A percentile compares a stretch with the other conserved stretches of the same genome.
Conservation (phyloP, 1,140 invertebrate species). For the Ostrea denselamellosa region DNA sequence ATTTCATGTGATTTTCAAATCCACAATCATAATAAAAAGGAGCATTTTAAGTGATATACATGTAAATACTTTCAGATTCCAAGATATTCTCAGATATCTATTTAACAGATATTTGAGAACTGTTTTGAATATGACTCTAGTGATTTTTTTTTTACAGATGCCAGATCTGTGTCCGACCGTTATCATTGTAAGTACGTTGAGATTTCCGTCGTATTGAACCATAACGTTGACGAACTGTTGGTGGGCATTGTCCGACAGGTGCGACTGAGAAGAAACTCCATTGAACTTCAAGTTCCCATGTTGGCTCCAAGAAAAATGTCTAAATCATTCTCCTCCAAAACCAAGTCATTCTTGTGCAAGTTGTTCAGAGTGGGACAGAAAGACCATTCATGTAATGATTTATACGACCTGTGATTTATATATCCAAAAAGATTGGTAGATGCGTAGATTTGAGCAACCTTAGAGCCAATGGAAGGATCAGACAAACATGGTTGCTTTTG, state of each 20-base stretch:
- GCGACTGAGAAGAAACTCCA: slow-evolving; percentile 7
- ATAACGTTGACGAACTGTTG: slow-evolving; percentile 89
- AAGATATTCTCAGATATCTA: too few species aligned
- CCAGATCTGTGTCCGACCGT: slow-evolving; percentile 81
- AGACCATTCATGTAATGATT: not conserved
- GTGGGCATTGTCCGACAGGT: slow-evolving; percentile 84
- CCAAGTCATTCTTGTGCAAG: slow-evolving; percentile 30
- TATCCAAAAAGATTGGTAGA: not conserved
- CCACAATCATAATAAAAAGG: too few species aligned
- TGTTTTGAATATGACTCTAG: too few species aligned
- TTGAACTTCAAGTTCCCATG: not conserved
- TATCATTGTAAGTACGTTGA: slow-evolving; percentile 90
- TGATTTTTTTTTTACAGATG: slow-evolving; percentile 63
- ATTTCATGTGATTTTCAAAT: too few species aligned
- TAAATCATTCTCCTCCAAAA: slow-evolving; percentile 18
- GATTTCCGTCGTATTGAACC: slow-evolving; percentile 88
- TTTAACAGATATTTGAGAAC: too few species aligned
- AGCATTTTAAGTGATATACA: too few species aligned
- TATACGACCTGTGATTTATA: not conserved
- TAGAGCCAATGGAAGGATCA: not conserved
- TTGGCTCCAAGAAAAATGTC: not conserved
- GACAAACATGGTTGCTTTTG: not conserved
- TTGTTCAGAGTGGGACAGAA: slow-evolving; percentile 7
- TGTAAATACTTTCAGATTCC: too few species aligned
- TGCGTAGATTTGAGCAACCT: not conserved